Conservation (phyloP, 2,888 invertebrate species). For the Pantelozetes paolii region DNA sequence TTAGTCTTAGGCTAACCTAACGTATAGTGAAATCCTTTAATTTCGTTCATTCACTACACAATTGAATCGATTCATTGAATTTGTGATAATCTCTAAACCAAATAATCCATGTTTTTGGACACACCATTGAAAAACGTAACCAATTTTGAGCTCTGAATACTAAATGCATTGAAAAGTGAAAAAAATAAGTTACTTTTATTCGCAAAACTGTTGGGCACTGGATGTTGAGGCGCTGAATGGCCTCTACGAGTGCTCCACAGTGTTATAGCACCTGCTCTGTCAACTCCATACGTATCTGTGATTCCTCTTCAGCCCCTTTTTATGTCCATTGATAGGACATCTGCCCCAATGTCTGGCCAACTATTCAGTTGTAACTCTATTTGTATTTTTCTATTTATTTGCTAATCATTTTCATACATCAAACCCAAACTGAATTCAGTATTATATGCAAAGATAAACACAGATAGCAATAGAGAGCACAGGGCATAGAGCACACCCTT, state of each 20-base stretch:
- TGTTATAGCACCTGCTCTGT: not conserved
- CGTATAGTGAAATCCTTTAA: conserved; percentile 35
- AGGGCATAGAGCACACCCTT: not conserved
- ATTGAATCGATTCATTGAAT: conserved; percentile 1
- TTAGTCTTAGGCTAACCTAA: conserved; percentile 20
- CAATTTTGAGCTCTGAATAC: conserved; percentile 17
- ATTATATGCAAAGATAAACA: conserved; percentile 36
- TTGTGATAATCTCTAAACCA: conserved; percentile 27
- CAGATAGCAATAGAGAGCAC: not conserved
- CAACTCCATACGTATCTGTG: not conserved
- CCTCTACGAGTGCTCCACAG: not conserved
- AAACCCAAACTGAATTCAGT: conserved; percentile 18
- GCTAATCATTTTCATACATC: conserved; percentile 30
- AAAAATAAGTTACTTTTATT: conserved; percentile 35
- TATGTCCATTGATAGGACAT: not conserved
- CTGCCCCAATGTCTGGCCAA: conserved; percentile 4
- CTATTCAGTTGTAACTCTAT: conserved; percentile 15
- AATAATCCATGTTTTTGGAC: conserved; percentile 30
- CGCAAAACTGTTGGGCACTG: conserved; percentile 13
- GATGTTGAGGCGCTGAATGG: too few relatives aligned
- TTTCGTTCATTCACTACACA: not conserved
- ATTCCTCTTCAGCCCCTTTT: conserved; percentile 10
- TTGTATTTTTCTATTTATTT: conserved; percentile 31
- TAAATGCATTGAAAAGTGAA: not conserved
- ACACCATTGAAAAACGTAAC: conserved; percentile 17